Evolutionary conservation across 1,140 invertebrate genomes (phyloP), one percentile per base, ranked within the genome.

Genomic region (Catajapyx aquilonaris): DNA sequence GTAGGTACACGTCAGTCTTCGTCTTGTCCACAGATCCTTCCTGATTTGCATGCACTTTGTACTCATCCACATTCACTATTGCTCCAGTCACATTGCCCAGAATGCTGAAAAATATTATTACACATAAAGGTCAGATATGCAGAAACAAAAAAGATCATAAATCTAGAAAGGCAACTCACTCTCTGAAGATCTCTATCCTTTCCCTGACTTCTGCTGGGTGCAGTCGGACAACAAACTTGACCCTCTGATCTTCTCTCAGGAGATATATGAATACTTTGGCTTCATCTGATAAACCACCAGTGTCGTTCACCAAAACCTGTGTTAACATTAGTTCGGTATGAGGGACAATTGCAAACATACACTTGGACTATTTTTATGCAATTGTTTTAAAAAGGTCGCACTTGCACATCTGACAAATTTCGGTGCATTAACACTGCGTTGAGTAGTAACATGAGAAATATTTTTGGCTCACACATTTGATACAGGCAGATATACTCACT

Each of bases 11-110:
- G 58, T 94, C 88, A 1, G 87, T 93, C 52, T 86, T 80, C 2
- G 86, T 93, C 48, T 85, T 77, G 56, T 96, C 88, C 1, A 94
- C 81, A 0, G 81, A 78, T 5, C 88, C 88, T 48, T 87, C 80
- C 45, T 76, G 70, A 51, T 90, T 88, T 50, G 86, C 81, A 52
- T 95, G 88, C 21, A 86, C 79, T 52, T 83, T 76, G 44, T 86
- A 83, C 48, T 86, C 81, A 51, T 95, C 88, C 2, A 93, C 73
- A 50, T 94, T 94, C 2, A 94, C 87, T 41, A 90, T 83, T 0
- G 81, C 76, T 16, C 77, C 76, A 0, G 87, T 90, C 1, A 91
- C 81, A 49, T 79, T 81, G 1, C 75, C 71, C 17, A 88, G 55
- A 31, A 71, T 67, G 44, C 80, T 83, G 44, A 31, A 56, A 50